Evolutionary conservation across 1,140 invertebrate genomes (phyloP).

Genomic region (Medauroidea extradentata): DNA sequence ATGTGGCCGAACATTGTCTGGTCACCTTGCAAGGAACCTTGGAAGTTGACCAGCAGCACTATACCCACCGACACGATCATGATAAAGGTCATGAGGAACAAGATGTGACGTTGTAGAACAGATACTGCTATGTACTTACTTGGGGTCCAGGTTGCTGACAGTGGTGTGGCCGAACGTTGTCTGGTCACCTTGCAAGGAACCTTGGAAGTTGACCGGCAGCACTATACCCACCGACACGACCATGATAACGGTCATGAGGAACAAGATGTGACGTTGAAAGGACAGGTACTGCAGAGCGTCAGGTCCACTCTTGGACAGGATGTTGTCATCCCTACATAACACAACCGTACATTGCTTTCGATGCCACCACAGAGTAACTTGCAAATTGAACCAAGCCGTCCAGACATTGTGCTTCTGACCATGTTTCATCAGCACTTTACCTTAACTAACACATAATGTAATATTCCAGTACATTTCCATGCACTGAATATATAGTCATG

Average conservation of each 20-base stretch:
- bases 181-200: constrained; percentile 62
- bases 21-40: constrained; percentile 65
- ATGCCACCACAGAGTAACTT: no score
- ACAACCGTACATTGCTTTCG: no score
- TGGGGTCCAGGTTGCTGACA: constrained; percentile 75
- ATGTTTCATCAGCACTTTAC: no score
- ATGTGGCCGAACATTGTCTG: constrained; percentile 79
- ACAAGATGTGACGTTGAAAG: constrained; percentile 88
- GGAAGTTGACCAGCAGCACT: constrained; percentile 75
- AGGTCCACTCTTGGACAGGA: constrained; percentile 79
- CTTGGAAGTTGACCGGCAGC: constrained; percentile 75
- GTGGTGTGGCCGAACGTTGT: constrained; percentile 85
- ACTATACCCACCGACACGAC: constrained; percentile 67
- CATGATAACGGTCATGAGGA: constrained; percentile 75
- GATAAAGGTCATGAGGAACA: constrained; percentile 75
- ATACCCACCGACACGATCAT: constrained; percentile 68
- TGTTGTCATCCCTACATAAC: constrained; percentile 70
- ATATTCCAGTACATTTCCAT: no score
- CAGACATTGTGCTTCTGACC: no score
- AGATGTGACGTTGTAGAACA: constrained; percentile 89
- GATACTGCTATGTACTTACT: constrained; percentile 46
- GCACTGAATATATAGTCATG: no score
- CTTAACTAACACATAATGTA: no score
- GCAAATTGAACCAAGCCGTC: no score
- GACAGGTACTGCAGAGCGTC: constrained; percentile 92